Percentiles rank a stretch among this genome's conserved stretches.
Evolutionary conservation across 2,888 invertebrate genomes (phyloP).

Genomic region (Auanema sp.): DNA sequence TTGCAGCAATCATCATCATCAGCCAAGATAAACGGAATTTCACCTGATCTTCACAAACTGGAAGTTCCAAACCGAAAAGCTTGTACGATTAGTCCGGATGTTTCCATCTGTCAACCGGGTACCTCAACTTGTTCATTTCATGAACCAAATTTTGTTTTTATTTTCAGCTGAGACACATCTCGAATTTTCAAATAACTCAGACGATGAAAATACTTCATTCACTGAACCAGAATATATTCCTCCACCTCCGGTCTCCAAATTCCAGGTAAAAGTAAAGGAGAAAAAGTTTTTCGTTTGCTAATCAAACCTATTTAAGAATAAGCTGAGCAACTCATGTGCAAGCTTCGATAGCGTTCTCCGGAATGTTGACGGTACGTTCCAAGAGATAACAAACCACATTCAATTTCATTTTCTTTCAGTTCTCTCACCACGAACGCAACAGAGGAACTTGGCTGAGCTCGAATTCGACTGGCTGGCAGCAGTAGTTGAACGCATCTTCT

Average conservation of each 20-base stretch:
- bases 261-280: not conserved
- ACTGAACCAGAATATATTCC: constrained; percentile 27
- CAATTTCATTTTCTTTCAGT: constrained; percentile 13
- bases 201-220: constrained; percentile 30
- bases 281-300: not conserved
- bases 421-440: constrained; percentile 38
- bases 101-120: not conserved
- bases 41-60: constrained; percentile 20
- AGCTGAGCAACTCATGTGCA: constrained; percentile 22
- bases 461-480: constrained; percentile 62
- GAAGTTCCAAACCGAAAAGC: constrained; percentile 15
- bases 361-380: constrained; percentile 6
- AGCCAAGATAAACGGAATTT: constrained; percentile 28
- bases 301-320: constrained; percentile 4
- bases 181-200: constrained; percentile 16
- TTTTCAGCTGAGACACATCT: not conserved
- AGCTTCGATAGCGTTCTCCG: constrained; percentile 31
- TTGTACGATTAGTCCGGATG: constrained; percentile 8
- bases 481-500: constrained; percentile 54
- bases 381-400: not conserved
- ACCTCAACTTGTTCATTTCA: constrained; percentile 1
- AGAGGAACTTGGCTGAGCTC: constrained; percentile 57
- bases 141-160: constrained; percentile 4
- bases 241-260: constrained; percentile 14
- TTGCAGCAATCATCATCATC: constrained; percentile 30